A percentile compares a stretch with the other conserved stretches of the same genome.
phyloP scores from a whole-genome alignment of 2,113 vertebrate species.

The Rhineura floridana region DNA sequence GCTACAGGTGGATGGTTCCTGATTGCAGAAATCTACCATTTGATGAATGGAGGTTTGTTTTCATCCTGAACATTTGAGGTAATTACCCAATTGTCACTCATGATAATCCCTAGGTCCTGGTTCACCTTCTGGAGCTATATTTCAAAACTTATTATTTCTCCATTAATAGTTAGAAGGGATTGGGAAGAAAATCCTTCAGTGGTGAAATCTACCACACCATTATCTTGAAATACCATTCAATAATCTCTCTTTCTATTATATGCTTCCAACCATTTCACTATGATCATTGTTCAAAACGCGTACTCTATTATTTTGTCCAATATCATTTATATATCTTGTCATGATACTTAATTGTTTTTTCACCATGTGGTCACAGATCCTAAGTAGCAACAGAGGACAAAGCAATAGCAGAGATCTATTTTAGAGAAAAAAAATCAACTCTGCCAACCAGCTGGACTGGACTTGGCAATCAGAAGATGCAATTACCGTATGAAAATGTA shows the following conservation, averaged over 20 bases:
- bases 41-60: neutral
- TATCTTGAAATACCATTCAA: neutral
- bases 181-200: neutral
- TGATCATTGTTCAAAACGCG: neutral
- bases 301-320: neutral
- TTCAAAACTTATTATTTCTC: neutral
- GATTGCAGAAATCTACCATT: neutral
- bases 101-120: neutral
- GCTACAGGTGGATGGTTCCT: neutral
- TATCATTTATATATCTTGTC: neutral
- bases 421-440: no score
- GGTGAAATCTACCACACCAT: neutral
- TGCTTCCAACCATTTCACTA: neutral
- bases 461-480: neutral
- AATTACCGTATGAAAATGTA: conserved; percentile 17
- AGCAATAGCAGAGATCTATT: neutral
- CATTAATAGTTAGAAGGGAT: neutral
- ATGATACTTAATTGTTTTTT: neutral
- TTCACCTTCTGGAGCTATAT: neutral
- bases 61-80: neutral
- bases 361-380: neutral
- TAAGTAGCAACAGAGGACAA: neutral
- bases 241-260: neutral
- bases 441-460: conserved; percentile 7
- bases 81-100: neutral